Evolutionary conservation across 2,888 invertebrate species (phyloP).

Genomic region (Nephrocerus scutellatus): DNA sequence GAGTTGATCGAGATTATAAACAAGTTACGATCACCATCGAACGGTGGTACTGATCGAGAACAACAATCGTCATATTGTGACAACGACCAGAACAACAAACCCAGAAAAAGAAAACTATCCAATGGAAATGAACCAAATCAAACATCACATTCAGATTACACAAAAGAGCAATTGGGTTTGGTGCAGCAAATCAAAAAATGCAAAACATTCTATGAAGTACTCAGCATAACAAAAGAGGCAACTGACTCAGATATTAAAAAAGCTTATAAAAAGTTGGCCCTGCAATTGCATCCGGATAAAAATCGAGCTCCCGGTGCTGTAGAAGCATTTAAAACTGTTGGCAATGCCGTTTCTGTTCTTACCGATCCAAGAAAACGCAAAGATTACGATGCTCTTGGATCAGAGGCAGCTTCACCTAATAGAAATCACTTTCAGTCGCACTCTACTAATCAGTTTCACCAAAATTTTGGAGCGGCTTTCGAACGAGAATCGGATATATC

Average conservation of each 20-base stretch:
- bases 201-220: constrained; percentile 73
- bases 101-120: too few species aligned
- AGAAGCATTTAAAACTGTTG: constrained; percentile 76
- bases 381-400: constrained; percentile 66
- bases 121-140: too few species aligned
- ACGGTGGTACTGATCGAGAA: neutral
- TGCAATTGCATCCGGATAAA: constrained; percentile 79
- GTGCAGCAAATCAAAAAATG: constrained; percentile 54
- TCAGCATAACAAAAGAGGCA: constrained; percentile 59
- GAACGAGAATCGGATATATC: constrained; percentile 69
- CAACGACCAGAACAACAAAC: too few species aligned
- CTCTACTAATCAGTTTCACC: constrained; percentile 12
- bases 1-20: constrained; percentile 45
- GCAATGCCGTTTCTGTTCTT: constrained; percentile 71
- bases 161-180: constrained; percentile 67
- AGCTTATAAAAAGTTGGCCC: constrained; percentile 64
- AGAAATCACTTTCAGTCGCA: constrained; percentile 6
- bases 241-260: constrained; percentile 64
- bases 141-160: constrained; percentile 53
- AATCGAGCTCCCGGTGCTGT: constrained; percentile 74
- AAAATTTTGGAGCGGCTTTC: constrained; percentile 52
- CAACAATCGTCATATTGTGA: too few species aligned
- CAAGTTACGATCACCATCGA: constrained; percentile 22
- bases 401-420: constrained; percentile 31
- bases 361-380: constrained; percentile 67